A percentile compares a stretch with the other conserved stretches of the same genome.
phyloP scores from a whole-genome alignment of 2,113 vertebrate genomes.

The Shinisaurus crocodilurus region DNA sequence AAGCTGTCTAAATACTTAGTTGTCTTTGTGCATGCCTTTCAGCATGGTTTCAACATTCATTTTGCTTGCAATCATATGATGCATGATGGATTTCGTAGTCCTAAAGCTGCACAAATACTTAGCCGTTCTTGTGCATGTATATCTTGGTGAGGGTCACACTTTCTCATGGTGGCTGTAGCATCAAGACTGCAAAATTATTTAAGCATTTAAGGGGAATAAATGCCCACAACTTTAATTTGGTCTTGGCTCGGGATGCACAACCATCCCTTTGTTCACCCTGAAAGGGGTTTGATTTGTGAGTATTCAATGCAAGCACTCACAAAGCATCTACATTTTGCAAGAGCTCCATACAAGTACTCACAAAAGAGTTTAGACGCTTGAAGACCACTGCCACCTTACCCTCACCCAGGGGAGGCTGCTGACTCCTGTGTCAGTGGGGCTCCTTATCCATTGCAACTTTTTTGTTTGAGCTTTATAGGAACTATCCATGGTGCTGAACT shows the following conservation, averaged over 20 bases:
- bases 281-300: neutral
- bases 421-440: too few species aligned
- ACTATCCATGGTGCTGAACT: too few species aligned
- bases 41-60: neutral
- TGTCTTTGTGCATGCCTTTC: neutral
- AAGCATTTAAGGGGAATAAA: neutral
- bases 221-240: neutral
- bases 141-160: neutral
- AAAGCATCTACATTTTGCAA: neutral
- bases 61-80: neutral
- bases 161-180: neutral
- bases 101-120: too few species aligned
- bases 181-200: neutral
- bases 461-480: too few species aligned
- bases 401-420: too few species aligned
- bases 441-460: too few species aligned
- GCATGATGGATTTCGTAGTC: too few species aligned
- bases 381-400: too few species aligned
- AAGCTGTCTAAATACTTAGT: neutral
- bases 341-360: neutral
- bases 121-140: neutral
- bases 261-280: neutral
- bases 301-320: neutral
- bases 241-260: too few species aligned
- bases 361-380: neutral